phyloP scores from a whole-genome alignment of 2,888 invertebrate species.

The Tetanocera ferruginea region DNA sequence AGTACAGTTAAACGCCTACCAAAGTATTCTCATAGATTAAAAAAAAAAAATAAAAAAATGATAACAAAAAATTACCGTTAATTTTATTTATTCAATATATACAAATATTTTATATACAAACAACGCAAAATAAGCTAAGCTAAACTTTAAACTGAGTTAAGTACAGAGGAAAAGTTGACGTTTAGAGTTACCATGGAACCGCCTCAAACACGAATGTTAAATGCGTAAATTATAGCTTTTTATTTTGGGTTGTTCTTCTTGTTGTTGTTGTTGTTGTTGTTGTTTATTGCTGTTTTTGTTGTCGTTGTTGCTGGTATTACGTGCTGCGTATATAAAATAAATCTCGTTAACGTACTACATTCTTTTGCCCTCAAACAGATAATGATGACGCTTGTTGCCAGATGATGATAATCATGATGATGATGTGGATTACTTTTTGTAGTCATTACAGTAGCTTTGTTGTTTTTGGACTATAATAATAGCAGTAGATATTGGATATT shows the following conservation, averaged over 20 bases:
- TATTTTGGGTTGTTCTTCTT: not conserved
- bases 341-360: constrained; percentile 25
- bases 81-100: not conserved
- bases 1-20: too few species aligned
- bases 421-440: not conserved
- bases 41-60: not conserved
- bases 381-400: not conserved
- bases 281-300: not conserved
- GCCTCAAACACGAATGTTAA: constrained; percentile 1
- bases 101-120: not conserved
- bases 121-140: not conserved
- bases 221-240: constrained; percentile 27
- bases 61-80: not conserved
- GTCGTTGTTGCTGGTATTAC: constrained; percentile 16
- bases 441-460: not conserved
- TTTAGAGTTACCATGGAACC: not conserved
- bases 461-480: too few species aligned
- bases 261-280: not conserved
- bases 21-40: too few species aligned
- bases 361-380: not conserved
- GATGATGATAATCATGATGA: not conserved
- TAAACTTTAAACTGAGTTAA: constrained; percentile 3
- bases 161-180: not conserved
- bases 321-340: constrained; percentile 32
- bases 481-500: too few species aligned